Evolutionary conservation across 2,888 invertebrate species (phyloP).

Genomic region (Thymelicus lineola): DNA sequence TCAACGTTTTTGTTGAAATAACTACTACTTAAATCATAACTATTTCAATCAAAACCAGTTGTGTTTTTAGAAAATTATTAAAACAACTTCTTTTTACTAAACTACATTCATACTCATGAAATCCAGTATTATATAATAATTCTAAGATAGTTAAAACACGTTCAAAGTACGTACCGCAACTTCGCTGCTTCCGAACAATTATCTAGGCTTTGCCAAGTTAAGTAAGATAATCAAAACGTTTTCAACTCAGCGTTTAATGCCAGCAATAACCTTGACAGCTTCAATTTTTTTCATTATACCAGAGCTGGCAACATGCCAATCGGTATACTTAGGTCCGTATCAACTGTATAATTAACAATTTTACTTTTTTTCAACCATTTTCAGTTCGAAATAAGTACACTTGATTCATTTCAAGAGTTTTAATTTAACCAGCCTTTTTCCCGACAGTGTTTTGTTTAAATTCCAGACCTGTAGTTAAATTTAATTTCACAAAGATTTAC

Average conservation of each 20-base stretch:
- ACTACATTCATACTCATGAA: too few species aligned
- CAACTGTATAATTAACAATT: conserved; percentile 35
- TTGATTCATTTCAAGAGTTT: conserved; percentile 6
- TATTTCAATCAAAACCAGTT: too few species aligned
- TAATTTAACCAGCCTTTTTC: conserved; percentile 3
- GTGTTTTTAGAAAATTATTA: too few species aligned
- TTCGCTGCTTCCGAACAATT: conserved; percentile 19
- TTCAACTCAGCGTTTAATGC: conserved; percentile 23
- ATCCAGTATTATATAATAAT: too few species aligned
- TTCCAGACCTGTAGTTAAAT: not conserved
- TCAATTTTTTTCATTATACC: conserved; percentile 31
- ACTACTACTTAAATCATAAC: too few species aligned
- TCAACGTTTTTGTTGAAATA: too few species aligned
- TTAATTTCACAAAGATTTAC: not conserved
- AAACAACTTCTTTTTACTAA: too few species aligned
- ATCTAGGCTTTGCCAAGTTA: conserved; percentile 26
- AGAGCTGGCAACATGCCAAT: conserved; percentile 31
- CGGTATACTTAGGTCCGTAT: conserved; percentile 19
- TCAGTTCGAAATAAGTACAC: conserved; percentile 10
- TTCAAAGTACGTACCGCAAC: not conserved
- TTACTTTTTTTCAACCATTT: conserved; percentile 25
- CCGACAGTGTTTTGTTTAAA: not conserved
- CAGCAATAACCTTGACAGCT: conserved; percentile 19
- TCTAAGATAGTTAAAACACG: not conserved
- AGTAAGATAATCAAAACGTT: conserved; percentile 37